Evolutionary conservation across 2,888 invertebrate genomes (phyloP).

Genomic region (Gnatocerus cornutus): DNA sequence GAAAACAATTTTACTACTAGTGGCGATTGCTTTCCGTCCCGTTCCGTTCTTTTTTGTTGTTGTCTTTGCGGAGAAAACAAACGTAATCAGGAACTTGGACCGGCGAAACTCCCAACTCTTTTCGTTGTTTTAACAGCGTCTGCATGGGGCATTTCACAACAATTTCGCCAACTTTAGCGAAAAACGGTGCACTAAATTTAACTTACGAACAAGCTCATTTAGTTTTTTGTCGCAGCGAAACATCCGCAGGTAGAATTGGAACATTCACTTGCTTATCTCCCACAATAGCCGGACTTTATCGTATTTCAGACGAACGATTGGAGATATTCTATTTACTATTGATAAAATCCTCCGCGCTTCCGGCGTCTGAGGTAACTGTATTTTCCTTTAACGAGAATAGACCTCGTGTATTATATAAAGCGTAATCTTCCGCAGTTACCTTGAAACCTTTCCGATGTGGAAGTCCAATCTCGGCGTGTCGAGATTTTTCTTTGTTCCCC

Average conservation of each 20-base stretch:
- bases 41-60: constrained; percentile 42
- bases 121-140: constrained; percentile 53
- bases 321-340: constrained; percentile 41
- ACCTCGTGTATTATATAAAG: constrained; percentile 17
- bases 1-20: constrained; percentile 44
- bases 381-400: constrained; percentile 22
- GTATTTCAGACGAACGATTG: constrained; percentile 23
- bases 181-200: constrained; percentile 48
- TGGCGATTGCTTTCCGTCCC: constrained; percentile 19
- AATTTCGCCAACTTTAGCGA: constrained; percentile 46
- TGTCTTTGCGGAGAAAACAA: constrained; percentile 55
- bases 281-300: constrained; percentile 37
- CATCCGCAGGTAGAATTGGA: constrained; percentile 38
- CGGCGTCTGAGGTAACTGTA: background rate
- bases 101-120: constrained; percentile 54
- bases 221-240: constrained; percentile 29
- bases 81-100: constrained; percentile 56
- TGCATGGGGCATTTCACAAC: constrained; percentile 52
- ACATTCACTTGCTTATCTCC: constrained; percentile 39
- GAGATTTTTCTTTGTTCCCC: no score
- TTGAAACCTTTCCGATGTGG: background rate
- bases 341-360: constrained; percentile 32
- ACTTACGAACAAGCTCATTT: constrained; percentile 47
- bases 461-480: no score
- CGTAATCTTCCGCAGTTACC: constrained; percentile 16